A percentile compares a stretch with the other conserved stretches of the same genome.
phyloP scores from a whole-genome alignment of 2,113 vertebrate species.

The Psittacus erithacus region DNA sequence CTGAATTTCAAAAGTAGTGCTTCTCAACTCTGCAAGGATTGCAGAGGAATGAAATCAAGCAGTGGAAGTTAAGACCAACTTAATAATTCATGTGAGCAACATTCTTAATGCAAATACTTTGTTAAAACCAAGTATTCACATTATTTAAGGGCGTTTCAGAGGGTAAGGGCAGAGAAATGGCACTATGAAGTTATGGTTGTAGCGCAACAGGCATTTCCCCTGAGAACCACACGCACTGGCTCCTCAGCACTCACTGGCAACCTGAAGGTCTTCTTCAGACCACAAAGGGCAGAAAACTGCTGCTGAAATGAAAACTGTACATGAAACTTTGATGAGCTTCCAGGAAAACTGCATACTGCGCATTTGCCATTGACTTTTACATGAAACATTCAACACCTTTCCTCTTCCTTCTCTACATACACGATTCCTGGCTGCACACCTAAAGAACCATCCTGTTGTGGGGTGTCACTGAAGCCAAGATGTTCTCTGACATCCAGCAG shows the following conservation, averaged over 20 bases:
- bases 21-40: not conserved
- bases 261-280: not conserved
- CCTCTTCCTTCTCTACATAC: not conserved
- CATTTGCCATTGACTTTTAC: not conserved
- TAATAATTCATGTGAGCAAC: not conserved
- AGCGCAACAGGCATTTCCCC: not conserved
- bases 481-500: not conserved
- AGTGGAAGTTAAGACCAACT: not conserved
- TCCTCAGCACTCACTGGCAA: not conserved
- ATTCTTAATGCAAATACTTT: not conserved
- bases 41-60: not conserved
- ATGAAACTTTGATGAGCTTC: not conserved
- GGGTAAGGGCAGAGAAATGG: not conserved
- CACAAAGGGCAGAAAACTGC: not conserved
- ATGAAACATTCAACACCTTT: not conserved
- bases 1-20: not conserved
- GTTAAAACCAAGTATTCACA: not conserved
- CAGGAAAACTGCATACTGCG: not conserved
- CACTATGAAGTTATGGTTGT: fast-evolving
- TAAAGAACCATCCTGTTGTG: not conserved
- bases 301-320: not conserved
- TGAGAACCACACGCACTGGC: fast-evolving
- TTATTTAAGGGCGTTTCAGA: not conserved
- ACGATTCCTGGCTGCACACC: fast-evolving
- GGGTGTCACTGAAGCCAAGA: not conserved